Percentiles rank a stretch among this genome's conserved stretches.
Conservation (phyloP, 2,888 invertebrate genomes). For the Cosmia trapezina region DNA sequence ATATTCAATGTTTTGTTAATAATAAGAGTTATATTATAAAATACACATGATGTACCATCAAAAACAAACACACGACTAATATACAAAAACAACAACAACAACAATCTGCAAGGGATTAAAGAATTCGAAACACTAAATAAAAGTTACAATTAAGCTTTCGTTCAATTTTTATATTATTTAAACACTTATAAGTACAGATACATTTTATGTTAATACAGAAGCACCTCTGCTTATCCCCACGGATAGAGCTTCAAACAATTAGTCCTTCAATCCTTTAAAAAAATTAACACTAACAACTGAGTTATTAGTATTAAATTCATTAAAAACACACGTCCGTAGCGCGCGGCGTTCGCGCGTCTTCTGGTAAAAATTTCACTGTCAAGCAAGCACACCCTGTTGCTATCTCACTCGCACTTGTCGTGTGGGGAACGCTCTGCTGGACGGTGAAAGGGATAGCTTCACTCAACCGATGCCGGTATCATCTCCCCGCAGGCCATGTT, state of each 20-base stretch:
- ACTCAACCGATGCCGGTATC: conserved; percentile 76
- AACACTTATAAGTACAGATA: conserved; percentile 65
- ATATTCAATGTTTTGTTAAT: conserved; percentile 23
- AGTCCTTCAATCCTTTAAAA: conserved; percentile 42
- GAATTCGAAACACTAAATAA: conserved; percentile 32
- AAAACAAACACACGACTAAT: conserved; percentile 26
- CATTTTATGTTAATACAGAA: conserved; percentile 63
- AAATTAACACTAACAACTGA: conserved; percentile 59
- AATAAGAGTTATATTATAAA: conserved; percentile 25
- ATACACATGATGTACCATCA: conserved; percentile 26
- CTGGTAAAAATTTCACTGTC: conserved; percentile 73
- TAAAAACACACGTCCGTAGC: conserved; percentile 66
- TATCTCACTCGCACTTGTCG: conserved; percentile 72
- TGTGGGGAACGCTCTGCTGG: conserved; percentile 74
- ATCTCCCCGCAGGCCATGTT: conserved; percentile 82
- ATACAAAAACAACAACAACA: conserved; percentile 33
- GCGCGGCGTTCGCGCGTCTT: conserved; percentile 53
- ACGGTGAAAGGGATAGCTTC: conserved; percentile 77
- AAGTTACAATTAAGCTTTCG: conserved; percentile 46
- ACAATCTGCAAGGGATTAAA: conserved; percentile 38
- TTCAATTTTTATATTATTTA: conserved; percentile 58
- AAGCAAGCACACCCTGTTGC: conserved; percentile 68
- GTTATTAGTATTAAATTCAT: conserved; percentile 58
- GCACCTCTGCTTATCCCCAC: conserved; percentile 64
- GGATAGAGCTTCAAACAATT: conserved; percentile 52